A percentile compares a stretch with the other conserved stretches of the same genome.
These are phyloP conservation scores for Andrena dorsata DNA, from an alignment of 2,888 invertebrate genomes.

Conservation along the genomic window DNA sequence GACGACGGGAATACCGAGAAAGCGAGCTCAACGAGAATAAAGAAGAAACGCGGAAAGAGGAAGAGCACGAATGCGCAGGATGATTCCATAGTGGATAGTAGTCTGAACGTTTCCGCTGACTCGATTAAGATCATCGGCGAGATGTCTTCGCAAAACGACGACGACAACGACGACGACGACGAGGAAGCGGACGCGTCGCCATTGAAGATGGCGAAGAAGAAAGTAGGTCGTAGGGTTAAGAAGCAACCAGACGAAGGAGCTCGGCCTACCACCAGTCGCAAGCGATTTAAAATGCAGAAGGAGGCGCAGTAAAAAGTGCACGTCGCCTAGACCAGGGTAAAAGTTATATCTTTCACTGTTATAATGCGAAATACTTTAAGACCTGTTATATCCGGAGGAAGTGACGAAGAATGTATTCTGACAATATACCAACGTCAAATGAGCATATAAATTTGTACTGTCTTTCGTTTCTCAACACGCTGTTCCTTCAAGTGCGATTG, in stretches of 20 bases:
- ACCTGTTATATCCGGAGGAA: background rate
- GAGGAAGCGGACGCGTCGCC: background rate
- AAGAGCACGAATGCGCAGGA: background rate
- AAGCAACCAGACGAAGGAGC: background rate
- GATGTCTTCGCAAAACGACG: background rate
- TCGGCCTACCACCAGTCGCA: too few species aligned
- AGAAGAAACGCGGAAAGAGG: constrained; percentile 31
- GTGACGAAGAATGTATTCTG: constrained; percentile 7
- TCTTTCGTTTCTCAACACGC: background rate
- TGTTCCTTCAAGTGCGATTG: background rate
- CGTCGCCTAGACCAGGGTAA: background rate
- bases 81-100: background rate
- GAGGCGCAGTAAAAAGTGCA: background rate
- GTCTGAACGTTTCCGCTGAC: constrained; percentile 9
- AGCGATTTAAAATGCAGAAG: background rate
- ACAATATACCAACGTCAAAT: background rate
- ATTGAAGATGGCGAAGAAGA: constrained; percentile 31
- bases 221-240: constrained; percentile 26
- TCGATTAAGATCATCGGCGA: constrained; percentile 9
- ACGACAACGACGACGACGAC: background rate
- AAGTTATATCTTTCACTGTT: background rate
- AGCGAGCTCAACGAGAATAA: constrained; percentile 6
- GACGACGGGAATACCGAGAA: background rate
- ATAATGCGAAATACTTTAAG: background rate
- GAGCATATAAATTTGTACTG: background rate